Conservation (phyloP, 2,888 invertebrate species). For the Ormyrus labotus region DNA sequence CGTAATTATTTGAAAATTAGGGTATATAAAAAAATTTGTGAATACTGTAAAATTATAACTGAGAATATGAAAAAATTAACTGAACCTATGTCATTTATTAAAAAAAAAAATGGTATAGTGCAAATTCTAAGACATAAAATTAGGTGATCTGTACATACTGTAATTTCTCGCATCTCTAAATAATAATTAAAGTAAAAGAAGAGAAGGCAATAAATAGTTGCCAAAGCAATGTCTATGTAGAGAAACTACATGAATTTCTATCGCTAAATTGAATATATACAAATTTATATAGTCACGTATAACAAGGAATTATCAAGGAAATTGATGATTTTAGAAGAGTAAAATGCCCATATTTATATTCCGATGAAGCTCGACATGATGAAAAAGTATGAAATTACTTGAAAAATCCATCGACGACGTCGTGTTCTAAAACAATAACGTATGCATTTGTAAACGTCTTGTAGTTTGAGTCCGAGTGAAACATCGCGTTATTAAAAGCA, state of each 20-base stretch:
- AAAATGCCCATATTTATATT: slow-evolving; percentile 39
- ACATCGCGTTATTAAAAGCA: slow-evolving; percentile 7
- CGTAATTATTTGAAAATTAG: slow-evolving; percentile 37
- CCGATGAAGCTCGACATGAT: slow-evolving; percentile 2
- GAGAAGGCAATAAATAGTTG: slow-evolving; percentile 54
- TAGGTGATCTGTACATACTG: slow-evolving; percentile 53
- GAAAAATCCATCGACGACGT: slow-evolving; percentile 28
- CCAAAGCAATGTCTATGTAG: slow-evolving; percentile 49
- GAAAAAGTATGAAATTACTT: not conserved
- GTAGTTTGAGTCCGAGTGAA: slow-evolving; percentile 15
- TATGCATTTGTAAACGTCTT: slow-evolving; percentile 39
- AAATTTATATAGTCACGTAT: slow-evolving; percentile 28
- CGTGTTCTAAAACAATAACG: slow-evolving; percentile 37
- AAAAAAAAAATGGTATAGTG: not conserved
- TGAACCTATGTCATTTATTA: slow-evolving; percentile 26
- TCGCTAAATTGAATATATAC: slow-evolving; percentile 46
- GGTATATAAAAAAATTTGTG: slow-evolving; percentile 42
- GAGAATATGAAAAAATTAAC: slow-evolving; percentile 9
- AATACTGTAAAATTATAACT: slow-evolving; percentile 55
- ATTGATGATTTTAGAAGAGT: slow-evolving; percentile 14
- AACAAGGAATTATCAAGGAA: slow-evolving; percentile 21
- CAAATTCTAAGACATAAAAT: slow-evolving; percentile 33
- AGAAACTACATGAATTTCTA: slow-evolving; percentile 44
- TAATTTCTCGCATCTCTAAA: slow-evolving; percentile 52
- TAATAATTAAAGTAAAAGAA: slow-evolving; percentile 14